These are phyloP conservation scores for Sebastiscus albofasciatus DNA, from an alignment of 2,797 vertebrate species.

Conservation along the genomic window DNA sequence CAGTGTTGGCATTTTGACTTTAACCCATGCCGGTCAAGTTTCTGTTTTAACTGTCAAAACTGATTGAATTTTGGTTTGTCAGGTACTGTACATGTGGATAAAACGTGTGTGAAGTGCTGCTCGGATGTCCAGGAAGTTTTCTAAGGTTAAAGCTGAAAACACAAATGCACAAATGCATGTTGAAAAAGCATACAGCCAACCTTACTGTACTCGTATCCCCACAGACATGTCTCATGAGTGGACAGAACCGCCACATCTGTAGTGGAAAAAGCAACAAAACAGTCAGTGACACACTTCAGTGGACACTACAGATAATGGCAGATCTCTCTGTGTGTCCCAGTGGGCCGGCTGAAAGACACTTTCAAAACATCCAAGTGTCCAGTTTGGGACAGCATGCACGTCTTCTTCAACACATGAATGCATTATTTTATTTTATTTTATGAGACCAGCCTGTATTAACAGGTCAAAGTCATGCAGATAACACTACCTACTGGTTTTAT, in stretches of 20 bases:
- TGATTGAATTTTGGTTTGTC: not conserved
- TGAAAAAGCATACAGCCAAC: not conserved
- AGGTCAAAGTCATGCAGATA: not conserved
- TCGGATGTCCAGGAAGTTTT: not conserved
- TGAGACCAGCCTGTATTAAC: not conserved
- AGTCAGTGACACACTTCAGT: constrained; percentile 51
- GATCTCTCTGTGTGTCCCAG: constrained; percentile 27
- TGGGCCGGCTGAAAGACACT: not conserved
- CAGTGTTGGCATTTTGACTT: not conserved
- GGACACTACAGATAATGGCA: constrained; percentile 31
- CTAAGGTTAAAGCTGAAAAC: not conserved
- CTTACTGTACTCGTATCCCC: constrained; percentile 27
- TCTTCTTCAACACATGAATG: not conserved
- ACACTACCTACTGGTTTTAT: too few relatives aligned
- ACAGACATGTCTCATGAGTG: constrained; percentile 39
- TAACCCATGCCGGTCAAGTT: not conserved
- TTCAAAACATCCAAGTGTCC: not conserved
- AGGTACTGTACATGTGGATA: not conserved
- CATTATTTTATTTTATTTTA: too few relatives aligned
- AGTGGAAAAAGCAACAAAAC: constrained; percentile 67
- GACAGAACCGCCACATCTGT: constrained; percentile 40
- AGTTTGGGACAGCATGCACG: not conserved
- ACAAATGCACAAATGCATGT: not conserved
- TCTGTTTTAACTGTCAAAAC: not conserved
- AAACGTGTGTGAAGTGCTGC: not conserved